A percentile compares a stretch with the other conserved stretches of the same genome.
Evolutionary conservation across 2,113 vertebrate genomes (phyloP).

Genomic region (Pterocles gutturalis): DNA sequence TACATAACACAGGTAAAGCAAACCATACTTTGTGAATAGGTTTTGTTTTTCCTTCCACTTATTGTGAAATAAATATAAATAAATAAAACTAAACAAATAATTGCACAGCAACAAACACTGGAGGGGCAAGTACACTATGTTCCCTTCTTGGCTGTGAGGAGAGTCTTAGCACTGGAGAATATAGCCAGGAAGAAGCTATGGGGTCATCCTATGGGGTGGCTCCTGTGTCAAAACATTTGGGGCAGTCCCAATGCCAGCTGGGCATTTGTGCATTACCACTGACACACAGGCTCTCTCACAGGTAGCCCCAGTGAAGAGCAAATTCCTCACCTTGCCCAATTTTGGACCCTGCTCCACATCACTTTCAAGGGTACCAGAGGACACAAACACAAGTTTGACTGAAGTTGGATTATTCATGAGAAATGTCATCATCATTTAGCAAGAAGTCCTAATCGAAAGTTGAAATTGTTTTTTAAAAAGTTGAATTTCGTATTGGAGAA

Average conservation of each 20-base stretch:
- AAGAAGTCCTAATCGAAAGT: background rate
- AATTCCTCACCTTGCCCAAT: background rate
- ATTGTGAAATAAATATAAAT: background rate
- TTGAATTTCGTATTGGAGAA: background rate
- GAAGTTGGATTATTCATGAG: background rate
- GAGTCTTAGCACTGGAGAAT: fast-evolving
- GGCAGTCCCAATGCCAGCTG: background rate
- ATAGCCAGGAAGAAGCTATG: background rate
- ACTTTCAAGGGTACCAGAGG: background rate
- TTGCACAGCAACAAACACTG: background rate
- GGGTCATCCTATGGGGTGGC: background rate
- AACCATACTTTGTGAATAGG: background rate
- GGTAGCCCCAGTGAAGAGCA: fast-evolving
- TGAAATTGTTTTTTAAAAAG: background rate
- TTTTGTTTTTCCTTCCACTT: background rate
- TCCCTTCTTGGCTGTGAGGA: background rate
- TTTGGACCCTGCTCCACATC: background rate
- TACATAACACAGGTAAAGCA: background rate
- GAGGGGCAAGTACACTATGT: fast-evolving
- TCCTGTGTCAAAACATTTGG: background rate
- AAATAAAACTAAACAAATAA: background rate
- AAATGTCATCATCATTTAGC: background rate
- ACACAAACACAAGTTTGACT: background rate
- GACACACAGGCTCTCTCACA: background rate
- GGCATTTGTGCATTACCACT: background rate